These are phyloP conservation scores for Tetheella fluctuosa DNA, from an alignment of 2,888 invertebrate species.

Conservation along the genomic window DNA sequence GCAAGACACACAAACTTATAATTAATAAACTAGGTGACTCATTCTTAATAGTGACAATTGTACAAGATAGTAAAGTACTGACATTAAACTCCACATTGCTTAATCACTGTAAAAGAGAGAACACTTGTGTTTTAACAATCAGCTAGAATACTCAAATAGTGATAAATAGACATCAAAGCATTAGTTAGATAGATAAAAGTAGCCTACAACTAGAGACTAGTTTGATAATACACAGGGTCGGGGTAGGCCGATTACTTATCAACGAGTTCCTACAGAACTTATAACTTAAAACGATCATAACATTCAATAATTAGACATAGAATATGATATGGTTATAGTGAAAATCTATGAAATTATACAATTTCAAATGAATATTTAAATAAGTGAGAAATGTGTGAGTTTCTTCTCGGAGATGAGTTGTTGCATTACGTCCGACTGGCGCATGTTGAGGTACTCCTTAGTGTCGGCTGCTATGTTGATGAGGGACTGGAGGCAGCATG, in stretches of 20 bases:
- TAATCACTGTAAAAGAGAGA: no score
- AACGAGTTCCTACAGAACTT: neutral
- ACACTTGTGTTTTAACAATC: no score
- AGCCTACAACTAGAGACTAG: no score
- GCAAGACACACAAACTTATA: no score
- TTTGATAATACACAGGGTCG: no score
- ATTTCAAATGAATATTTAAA: neutral
- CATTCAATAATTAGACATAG: neutral
- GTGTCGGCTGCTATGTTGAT: constrained; percentile 58
- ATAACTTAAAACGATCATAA: neutral
- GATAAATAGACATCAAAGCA: neutral
- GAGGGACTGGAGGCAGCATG: constrained; percentile 61
- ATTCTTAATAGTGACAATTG: no score
- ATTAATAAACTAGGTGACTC: no score
- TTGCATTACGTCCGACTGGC: constrained; percentile 63
- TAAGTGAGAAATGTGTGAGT: constrained; percentile 26
- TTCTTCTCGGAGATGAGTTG: constrained; percentile 49
- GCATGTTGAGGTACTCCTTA: constrained; percentile 53
- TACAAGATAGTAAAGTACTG: no score
- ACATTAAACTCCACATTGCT: no score
- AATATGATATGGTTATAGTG: neutral
- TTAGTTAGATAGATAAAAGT: no score
- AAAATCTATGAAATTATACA: no score
- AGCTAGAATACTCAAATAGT: no score
- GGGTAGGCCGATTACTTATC: neutral